phyloP scores from a whole-genome alignment of 2,888 invertebrate species.

The Dysmachus trigonus region DNA sequence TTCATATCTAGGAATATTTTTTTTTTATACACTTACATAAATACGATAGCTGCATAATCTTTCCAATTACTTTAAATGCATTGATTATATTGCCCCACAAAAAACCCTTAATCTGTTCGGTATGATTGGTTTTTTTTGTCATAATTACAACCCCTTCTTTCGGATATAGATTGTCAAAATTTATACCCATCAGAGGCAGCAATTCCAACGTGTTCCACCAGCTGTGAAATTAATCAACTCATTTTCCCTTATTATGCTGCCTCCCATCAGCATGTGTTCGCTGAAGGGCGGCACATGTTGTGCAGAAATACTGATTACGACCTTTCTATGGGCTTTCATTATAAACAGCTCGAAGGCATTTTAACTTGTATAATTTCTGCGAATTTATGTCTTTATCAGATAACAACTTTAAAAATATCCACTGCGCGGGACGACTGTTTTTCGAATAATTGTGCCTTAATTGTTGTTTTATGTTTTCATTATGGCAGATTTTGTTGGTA shows the following conservation, averaged over 20 bases:
- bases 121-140: background rate
- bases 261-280: background rate
- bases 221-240: constrained; percentile 9
- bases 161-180: background rate
- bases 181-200: background rate
- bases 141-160: background rate
- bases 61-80: too few species aligned
- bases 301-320: background rate
- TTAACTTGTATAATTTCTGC: constrained; percentile 6
- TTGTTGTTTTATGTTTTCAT: background rate
- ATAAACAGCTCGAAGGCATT: constrained; percentile 5
- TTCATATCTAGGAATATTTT: too few species aligned
- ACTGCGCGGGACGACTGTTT: background rate
- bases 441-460: background rate
- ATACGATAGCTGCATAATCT: too few species aligned
- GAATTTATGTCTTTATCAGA: constrained; percentile 17
- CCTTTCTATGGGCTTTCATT: constrained; percentile 13
- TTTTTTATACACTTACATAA: too few species aligned
- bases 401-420: background rate
- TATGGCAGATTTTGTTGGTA: background rate
- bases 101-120: too few species aligned
- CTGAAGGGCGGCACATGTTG: constrained; percentile 4
- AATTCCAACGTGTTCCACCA: background rate
- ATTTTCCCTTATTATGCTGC: background rate
- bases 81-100: too few species aligned